phyloP scores from a whole-genome alignment of 2,888 invertebrate genomes.

The Chaetogeoica ovagalla region DNA sequence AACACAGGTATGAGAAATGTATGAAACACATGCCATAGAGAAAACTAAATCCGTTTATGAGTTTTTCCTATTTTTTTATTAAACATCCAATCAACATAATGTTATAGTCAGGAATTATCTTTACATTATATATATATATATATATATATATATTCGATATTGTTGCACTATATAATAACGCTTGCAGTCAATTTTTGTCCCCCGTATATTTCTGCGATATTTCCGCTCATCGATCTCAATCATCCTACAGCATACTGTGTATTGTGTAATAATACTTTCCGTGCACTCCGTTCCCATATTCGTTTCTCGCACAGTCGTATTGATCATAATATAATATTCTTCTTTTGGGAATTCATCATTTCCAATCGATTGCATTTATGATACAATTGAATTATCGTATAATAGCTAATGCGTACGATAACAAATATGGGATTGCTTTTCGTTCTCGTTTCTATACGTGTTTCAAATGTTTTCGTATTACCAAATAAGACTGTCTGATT shows the following conservation, averaged over 20 bases:
- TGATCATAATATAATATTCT: not conserved
- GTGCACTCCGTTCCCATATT: not conserved
- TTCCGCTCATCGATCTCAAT: not conserved
- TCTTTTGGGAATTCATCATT: conserved; percentile 3
- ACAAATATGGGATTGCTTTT: conserved; percentile 8
- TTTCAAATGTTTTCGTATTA: conserved; percentile 8
- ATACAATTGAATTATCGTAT: conserved; percentile 34
- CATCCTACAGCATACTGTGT: not conserved
- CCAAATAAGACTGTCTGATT: conserved; percentile 15
- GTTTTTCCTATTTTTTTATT: not conserved
- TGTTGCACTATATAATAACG: not conserved
- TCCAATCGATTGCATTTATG: conserved; percentile 23
- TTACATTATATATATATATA: not conserved
- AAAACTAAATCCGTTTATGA: not conserved
- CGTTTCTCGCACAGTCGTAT: not conserved
- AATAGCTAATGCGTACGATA: not conserved
- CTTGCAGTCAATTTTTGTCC: conserved; percentile 1
- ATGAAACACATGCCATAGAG: not conserved
- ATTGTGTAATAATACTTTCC: not conserved
- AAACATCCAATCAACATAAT: conserved; percentile 2
- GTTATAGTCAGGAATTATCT: not conserved
- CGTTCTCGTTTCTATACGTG: not conserved
- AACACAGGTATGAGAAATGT: too few relatives aligned
- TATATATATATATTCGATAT: not conserved
- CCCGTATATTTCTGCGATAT: not conserved